Evolutionary conservation across 92 coral and sea anemone species (phyloP).

Genomic region (Diadumene lineata): DNA sequence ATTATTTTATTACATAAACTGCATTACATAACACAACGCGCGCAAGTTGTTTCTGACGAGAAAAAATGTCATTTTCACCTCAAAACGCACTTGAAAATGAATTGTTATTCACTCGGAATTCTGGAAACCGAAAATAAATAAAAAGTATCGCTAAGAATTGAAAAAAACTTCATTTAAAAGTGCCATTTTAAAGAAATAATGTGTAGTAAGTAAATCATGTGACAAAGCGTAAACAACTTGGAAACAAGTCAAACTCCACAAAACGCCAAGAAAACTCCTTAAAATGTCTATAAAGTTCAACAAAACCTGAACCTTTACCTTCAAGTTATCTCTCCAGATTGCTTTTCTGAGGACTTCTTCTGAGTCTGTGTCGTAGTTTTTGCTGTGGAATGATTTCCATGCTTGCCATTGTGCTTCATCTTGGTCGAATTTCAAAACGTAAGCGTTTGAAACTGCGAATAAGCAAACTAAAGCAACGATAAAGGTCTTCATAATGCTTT

Average conservation of each 20-base stretch:
- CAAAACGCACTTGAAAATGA: too few species aligned
- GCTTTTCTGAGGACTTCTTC: slow-evolving; percentile 73
- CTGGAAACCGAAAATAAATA: too few species aligned
- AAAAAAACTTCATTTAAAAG: neutral
- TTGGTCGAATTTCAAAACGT: slow-evolving; percentile 44
- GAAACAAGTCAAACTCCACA: neutral
- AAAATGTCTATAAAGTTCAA: too few species aligned
- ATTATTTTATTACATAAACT: too few species aligned
- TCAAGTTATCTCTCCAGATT: slow-evolving; percentile 79
- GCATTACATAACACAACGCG: neutral
- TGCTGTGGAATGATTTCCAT: slow-evolving; percentile 74
- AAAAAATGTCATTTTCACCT: neutral
- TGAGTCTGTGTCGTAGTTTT: slow-evolving; percentile 54
- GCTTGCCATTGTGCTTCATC: slow-evolving; percentile 68
- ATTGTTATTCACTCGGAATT: too few species aligned
- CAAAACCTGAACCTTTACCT: slow-evolving; percentile 43
- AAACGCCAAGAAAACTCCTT: neutral
- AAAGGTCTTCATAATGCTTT: slow-evolving; percentile 15
- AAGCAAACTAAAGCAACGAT: slow-evolving; percentile 4
- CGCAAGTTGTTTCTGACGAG: neutral
- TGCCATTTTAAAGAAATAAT: too few species aligned
- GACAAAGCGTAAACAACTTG: neutral
- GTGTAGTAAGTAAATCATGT: neutral
- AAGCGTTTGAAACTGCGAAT: slow-evolving; percentile 42
- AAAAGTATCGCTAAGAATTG: neutral